A percentile compares a stretch with the other conserved stretches of the same genome.
These are phyloP conservation scores for Canis aureus DNA, from an alignment of 2,113 vertebrate genomes.

Conservation along the genomic window DNA sequence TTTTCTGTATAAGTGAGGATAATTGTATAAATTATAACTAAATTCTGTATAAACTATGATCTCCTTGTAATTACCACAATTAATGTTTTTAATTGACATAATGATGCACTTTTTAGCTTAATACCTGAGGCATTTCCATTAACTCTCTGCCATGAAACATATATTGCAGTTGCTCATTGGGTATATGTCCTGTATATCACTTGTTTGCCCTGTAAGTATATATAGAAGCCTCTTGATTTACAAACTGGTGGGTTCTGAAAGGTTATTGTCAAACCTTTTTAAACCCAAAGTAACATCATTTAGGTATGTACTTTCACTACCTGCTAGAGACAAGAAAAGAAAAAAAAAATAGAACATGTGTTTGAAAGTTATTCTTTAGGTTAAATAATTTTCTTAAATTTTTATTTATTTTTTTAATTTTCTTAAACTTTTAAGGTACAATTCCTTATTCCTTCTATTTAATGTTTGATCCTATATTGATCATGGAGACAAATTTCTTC, in stretches of 20 bases:
- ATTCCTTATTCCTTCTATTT: background rate
- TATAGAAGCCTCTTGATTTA: background rate
- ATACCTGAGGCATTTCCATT: constrained; percentile 75
- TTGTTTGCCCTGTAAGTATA: background rate
- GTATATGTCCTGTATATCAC: background rate
- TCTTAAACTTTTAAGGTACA: background rate
- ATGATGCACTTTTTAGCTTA: constrained; percentile 74
- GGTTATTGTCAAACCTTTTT: background rate
- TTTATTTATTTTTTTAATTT: background rate
- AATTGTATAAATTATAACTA: constrained; percentile 81
- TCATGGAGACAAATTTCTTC: background rate
- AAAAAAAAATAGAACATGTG: background rate
- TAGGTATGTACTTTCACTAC: background rate
- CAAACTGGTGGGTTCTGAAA: background rate
- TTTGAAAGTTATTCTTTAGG: background rate
- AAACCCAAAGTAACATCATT: constrained; percentile 26
- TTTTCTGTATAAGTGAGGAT: constrained; percentile 70
- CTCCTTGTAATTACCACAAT: constrained; percentile 78
- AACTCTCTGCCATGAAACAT: constrained; percentile 68
- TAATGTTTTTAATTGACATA: constrained; percentile 83
- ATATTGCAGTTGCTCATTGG: background rate
- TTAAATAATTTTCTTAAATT: background rate
- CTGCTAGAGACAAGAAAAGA: background rate
- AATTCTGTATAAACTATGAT: constrained; percentile 71
- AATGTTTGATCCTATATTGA: background rate